phyloP scores from a whole-genome alignment of 2,888 invertebrate genomes.

The Sialis fuliginosa region DNA sequence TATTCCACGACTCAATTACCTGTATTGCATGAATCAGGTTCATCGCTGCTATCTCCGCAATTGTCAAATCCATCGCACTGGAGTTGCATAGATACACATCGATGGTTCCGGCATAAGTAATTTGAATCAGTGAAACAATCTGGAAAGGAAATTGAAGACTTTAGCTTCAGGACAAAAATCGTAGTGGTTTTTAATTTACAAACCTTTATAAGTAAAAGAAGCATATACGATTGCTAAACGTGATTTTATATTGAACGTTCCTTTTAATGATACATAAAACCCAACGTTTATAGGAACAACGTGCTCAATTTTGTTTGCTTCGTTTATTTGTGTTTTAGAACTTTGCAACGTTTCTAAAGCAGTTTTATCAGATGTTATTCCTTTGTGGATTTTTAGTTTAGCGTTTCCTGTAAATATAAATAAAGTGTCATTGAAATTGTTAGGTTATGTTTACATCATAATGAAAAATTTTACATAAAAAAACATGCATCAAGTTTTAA shows the following conservation, averaged over 20 bases:
- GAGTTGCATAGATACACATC: conserved; percentile 46
- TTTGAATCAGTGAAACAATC: conserved; percentile 50
- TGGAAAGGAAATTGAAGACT: conserved; percentile 17
- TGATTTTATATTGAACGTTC: conserved; percentile 41
- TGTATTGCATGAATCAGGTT: conserved; percentile 38
- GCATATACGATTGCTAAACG: conserved; percentile 49
- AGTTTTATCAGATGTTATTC: conserved; percentile 43
- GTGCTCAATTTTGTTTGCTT: conserved; percentile 31
- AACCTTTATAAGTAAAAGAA: conserved; percentile 51
- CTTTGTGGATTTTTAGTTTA: conserved; percentile 44
- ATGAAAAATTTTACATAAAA: too few species aligned
- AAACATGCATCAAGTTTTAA: background rate
- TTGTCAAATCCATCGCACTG: conserved; percentile 62
- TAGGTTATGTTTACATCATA: too few species aligned
- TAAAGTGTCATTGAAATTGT: background rate
- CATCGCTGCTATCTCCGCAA: conserved; percentile 57
- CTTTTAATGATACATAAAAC: conserved; percentile 49
- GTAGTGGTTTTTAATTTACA: background rate
- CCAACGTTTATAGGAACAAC: conserved; percentile 42
- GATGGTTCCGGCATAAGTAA: conserved; percentile 50
- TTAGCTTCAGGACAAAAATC: background rate
- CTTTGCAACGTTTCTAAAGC: conserved; percentile 37
- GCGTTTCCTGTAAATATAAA: conserved; percentile 33
- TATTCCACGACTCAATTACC: conserved; percentile 17
- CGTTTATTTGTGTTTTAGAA: conserved; percentile 21